Conservation (phyloP, 1,140 invertebrate species). For the Meteorus sp. region DNA sequence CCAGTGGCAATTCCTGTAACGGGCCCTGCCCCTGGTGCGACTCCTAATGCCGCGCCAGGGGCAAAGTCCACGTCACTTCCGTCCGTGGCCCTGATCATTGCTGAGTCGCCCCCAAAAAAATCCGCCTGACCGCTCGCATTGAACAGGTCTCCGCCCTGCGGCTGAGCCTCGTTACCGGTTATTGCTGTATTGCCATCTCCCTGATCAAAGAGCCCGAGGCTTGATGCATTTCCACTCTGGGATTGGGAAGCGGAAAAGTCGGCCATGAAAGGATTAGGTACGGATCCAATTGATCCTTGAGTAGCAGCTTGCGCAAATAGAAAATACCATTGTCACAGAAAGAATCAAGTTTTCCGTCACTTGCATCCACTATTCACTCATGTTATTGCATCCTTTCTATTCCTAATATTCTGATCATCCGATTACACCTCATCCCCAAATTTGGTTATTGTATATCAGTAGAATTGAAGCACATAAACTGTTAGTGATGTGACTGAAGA, state of each 20-base stretch:
- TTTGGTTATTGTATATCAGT: too few relatives aligned
- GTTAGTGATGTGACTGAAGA: conserved; percentile 5
- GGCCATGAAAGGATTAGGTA: conserved; percentile 62
- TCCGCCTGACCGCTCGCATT: conserved; percentile 51
- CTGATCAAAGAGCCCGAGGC: conserved; percentile 31
- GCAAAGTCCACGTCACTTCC: conserved; percentile 42
- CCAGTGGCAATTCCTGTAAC: conserved; percentile 36
- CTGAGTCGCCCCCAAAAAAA: conserved; percentile 54
- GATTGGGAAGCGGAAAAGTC: conserved; percentile 53
- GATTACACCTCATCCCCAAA: too few relatives aligned
- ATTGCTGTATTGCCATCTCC: conserved; percentile 29
- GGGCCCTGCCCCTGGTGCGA: conserved; percentile 37
- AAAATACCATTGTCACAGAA: conserved; percentile 19
- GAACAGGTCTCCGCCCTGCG: conserved; percentile 50
- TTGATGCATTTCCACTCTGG: conserved; percentile 28
- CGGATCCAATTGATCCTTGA: conserved; percentile 59
- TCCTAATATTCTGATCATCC: too few relatives aligned
- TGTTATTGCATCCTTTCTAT: too few relatives aligned
- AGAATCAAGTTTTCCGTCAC: too few relatives aligned
- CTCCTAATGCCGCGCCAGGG: conserved; percentile 22
- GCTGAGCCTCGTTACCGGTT: conserved; percentile 21
- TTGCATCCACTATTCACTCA: too few relatives aligned
- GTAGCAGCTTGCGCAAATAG: conserved; percentile 69
- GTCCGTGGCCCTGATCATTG: conserved; percentile 43
- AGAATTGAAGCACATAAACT: too few relatives aligned